Evolutionary conservation across 2,888 invertebrate genomes (phyloP).

Genomic region (Chydorus sphaericus): DNA sequence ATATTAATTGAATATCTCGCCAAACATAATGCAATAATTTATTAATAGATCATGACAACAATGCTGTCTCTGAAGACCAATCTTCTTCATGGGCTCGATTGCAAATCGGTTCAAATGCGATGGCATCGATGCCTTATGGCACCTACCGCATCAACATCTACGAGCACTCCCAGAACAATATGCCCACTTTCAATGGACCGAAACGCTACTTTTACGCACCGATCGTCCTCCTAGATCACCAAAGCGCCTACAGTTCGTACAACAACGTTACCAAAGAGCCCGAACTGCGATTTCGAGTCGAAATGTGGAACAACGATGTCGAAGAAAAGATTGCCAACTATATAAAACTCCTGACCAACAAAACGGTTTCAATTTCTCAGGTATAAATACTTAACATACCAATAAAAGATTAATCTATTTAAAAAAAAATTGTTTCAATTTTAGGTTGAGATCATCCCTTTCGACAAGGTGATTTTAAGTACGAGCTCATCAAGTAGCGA

Average conservation of each 20-base stretch:
- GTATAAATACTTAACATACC: too few species aligned
- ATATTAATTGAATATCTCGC: too few species aligned
- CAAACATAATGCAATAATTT: too few species aligned
- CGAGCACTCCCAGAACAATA: background rate
- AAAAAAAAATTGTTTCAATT: too few species aligned
- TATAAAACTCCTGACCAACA: background rate
- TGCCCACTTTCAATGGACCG: background rate
- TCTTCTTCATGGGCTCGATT: background rate
- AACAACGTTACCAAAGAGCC: conserved; percentile 44
- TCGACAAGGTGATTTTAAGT: background rate
- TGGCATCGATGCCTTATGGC: background rate
- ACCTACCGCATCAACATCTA: background rate
- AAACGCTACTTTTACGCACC: background rate
- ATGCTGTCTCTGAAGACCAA: too few species aligned
- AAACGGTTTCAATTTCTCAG: too few species aligned
- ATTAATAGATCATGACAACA: too few species aligned
- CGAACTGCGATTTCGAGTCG: conserved; percentile 23
- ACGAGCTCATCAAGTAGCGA: background rate
- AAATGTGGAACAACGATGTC: background rate
- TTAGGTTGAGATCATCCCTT: background rate
- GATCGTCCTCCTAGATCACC: background rate
- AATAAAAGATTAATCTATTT: too few species aligned
- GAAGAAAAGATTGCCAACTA: background rate
- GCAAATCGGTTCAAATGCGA: background rate
- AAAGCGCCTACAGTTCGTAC: conserved; percentile 23